A percentile compares a stretch with the other conserved stretches of the same genome.
These are phyloP conservation scores for Octodon degus DNA, from an alignment of 2,113 vertebrate species.

Conservation along the genomic window DNA sequence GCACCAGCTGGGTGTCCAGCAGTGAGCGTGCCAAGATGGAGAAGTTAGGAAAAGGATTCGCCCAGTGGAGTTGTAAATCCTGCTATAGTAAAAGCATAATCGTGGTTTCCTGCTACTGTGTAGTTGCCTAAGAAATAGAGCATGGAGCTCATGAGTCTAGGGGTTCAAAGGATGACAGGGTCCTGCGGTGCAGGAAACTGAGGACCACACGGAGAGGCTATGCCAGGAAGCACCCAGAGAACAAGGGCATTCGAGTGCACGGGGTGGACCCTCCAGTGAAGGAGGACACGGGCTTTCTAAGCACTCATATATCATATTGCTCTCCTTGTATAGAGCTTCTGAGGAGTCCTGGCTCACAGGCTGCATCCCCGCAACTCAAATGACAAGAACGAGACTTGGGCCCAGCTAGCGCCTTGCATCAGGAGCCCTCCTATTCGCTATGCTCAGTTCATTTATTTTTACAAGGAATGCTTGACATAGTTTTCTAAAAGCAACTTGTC, in stretches of 20 bases:
- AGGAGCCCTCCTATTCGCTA: neutral
- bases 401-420: neutral
- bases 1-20: neutral
- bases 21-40: neutral
- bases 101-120: neutral
- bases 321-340: neutral
- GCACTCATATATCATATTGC: neutral
- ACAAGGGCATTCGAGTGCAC: neutral
- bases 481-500: conserved; percentile 3
- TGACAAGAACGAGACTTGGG: neutral
- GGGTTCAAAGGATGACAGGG: neutral
- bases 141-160: neutral
- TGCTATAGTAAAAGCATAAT: neutral
- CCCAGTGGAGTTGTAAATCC: neutral
- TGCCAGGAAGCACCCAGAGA: neutral
- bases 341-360: neutral
- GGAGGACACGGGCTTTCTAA: neutral
- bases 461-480: neutral
- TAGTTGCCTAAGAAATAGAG: conserved; percentile 1
- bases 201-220: neutral
- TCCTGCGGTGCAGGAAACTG: neutral
- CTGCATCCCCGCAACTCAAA: neutral
- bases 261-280: neutral
- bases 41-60: neutral
- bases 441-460: neutral